Conservation (phyloP, 1,140 invertebrate species). For the Tetranychus cinnabarinus region DNA sequence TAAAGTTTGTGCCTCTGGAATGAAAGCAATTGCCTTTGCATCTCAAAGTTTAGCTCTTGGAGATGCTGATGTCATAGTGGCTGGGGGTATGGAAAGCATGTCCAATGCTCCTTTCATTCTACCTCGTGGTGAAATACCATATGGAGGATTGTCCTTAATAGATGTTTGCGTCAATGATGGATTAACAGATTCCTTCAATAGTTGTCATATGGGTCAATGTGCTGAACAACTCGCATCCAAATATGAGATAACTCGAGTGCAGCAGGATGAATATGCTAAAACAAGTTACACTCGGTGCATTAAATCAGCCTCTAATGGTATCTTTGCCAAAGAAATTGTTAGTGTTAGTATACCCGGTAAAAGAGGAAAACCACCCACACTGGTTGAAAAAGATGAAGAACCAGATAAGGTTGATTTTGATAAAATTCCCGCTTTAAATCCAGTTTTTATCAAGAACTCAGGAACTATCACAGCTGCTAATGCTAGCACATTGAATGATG, state of each 20-base stretch:
- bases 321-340: constrained; percentile 62
- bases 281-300: constrained; percentile 71
- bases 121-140: constrained; percentile 57
- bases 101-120: constrained; percentile 42
- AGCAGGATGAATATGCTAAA: constrained; percentile 88
- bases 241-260: constrained; percentile 47
- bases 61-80: constrained; percentile 17
- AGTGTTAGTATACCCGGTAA: constrained; percentile 59
- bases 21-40: constrained; percentile 33
- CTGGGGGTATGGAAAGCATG: constrained; percentile 18
- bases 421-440: constrained; percentile 60
- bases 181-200: constrained; percentile 89
- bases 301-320: constrained; percentile 44
- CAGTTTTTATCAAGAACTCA: constrained; percentile 48
- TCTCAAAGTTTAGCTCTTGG: constrained; percentile 29
- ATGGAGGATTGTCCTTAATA: constrained; percentile 68
- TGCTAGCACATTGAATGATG: constrained; percentile 72
- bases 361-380: constrained; percentile 40
- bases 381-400: constrained; percentile 75
- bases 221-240: constrained; percentile 93
- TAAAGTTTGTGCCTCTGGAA: constrained; percentile 34
- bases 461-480: constrained; percentile 96
- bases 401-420: constrained; percentile 82
- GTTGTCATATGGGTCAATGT: constrained; percentile 96
- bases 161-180: constrained; percentile 93